These are phyloP conservation scores for Glossophaga mutica DNA, from an alignment of 2,797 vertebrate genomes.

Conservation along the genomic window DNA sequence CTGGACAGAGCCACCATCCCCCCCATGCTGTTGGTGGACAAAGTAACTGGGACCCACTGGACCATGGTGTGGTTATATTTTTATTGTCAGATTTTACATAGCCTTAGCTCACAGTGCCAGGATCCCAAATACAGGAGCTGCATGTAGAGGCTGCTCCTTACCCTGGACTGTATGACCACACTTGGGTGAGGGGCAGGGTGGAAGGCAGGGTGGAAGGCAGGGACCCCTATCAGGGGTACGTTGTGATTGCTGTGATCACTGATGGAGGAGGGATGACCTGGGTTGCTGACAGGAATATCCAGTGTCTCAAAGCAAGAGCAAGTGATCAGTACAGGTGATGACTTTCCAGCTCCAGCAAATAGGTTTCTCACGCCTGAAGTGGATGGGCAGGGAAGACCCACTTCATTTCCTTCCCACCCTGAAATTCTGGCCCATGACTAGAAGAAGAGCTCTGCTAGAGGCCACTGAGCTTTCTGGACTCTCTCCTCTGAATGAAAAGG, in stretches of 20 bases:
- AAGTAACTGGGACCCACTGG: neutral
- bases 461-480: neutral
- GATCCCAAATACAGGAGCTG: neutral
- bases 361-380: neutral
- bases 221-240: accelerated
- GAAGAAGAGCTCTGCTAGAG: neutral
- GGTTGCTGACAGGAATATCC: neutral
- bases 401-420: neutral
- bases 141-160: neutral
- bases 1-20: neutral
- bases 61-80: neutral
- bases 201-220: no score
- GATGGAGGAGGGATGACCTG: no score
- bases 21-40: neutral
- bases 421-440: neutral
- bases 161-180: neutral
- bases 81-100: neutral
- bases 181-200: no score
- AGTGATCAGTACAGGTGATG: neutral
- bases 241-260: neutral
- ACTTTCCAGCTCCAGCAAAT: neutral
- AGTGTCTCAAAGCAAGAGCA: neutral
- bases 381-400: neutral
- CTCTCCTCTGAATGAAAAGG: neutral
- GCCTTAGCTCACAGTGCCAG: neutral